Evolutionary conservation across 1,140 invertebrate genomes (phyloP).

Genomic region (Hylaeus anthracinus): DNA sequence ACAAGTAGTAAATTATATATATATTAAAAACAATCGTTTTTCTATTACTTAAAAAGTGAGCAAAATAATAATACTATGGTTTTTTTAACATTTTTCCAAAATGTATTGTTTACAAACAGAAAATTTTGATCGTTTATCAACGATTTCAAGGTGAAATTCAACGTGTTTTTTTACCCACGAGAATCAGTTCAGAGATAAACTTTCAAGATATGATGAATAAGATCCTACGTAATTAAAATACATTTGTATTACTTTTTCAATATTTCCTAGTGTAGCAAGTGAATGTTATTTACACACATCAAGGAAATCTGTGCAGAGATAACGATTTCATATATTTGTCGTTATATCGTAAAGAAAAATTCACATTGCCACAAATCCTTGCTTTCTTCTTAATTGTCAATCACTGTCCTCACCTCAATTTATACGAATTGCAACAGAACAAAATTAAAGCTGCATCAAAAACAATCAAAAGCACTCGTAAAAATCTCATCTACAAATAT

Average conservation of each 20-base stretch:
- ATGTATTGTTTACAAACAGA: not conserved
- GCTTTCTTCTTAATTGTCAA: not conserved
- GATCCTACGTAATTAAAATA: not conserved
- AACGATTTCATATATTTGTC: not conserved
- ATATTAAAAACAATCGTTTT: not conserved
- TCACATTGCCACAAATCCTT: not conserved
- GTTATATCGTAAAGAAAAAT: conserved; percentile 1
- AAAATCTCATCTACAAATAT: conserved; percentile 50
- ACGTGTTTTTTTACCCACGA: not conserved
- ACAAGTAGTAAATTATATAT: not conserved
- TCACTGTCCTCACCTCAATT: conserved; percentile 20
- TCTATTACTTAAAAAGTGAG: not conserved
- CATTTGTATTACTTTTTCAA: conserved; percentile 25
- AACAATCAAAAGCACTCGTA: not conserved
- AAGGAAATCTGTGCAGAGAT: not conserved
- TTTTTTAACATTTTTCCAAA: not conserved
- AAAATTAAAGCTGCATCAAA: conserved; percentile 22
- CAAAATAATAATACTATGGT: not conserved
- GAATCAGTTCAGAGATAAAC: not conserved
- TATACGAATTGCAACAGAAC: conserved; percentile 32
- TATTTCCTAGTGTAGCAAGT: not conserved
- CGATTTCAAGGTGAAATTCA: conserved; percentile 23
- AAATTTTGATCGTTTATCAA: not conserved
- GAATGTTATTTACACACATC: conserved; percentile 16
- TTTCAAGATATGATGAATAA: not conserved